Conservation (phyloP, 1,140 invertebrate genomes). For the Nylanderia fulva region DNA sequence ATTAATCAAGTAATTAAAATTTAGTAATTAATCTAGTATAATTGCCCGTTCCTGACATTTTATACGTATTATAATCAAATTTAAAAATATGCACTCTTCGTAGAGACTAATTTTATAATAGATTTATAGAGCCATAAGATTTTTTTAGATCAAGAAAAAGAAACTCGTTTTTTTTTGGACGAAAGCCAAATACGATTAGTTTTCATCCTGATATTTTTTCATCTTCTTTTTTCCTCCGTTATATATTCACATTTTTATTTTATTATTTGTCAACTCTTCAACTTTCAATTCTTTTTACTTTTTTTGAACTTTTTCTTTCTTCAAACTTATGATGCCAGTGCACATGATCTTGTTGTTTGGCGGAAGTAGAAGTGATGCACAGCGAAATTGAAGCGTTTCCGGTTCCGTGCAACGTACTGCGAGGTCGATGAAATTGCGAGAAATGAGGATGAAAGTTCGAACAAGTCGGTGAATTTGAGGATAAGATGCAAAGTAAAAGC, state of each 20-base stretch:
- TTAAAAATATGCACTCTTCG: neutral
- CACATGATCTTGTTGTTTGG: neutral
- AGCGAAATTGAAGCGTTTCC: neutral
- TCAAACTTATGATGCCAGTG: neutral
- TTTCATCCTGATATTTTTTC: neutral
- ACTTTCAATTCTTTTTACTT: conserved; percentile 7
- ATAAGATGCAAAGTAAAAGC: neutral
- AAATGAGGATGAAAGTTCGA: neutral
- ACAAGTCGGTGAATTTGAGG: neutral
- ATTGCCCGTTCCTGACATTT: neutral
- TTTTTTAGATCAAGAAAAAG: conserved; percentile 3
- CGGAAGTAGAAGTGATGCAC: neutral
- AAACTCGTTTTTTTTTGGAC: neutral
- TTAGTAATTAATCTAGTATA: too few relatives aligned
- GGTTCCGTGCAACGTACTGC: neutral
- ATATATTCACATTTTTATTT: neutral
- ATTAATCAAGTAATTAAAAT: neutral
- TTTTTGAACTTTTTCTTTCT: neutral
- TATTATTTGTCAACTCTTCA: neutral
- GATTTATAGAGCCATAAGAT: neutral
- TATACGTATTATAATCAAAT: neutral
- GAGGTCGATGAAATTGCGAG: neutral
- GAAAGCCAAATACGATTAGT: neutral
- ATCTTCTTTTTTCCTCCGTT: neutral
- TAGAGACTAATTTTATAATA: neutral